Evolutionary conservation across 2,797 vertebrate genomes (phyloP), one percentile per base, ranked within the genome.

Genomic region (Euthynnus affinis): DNA sequence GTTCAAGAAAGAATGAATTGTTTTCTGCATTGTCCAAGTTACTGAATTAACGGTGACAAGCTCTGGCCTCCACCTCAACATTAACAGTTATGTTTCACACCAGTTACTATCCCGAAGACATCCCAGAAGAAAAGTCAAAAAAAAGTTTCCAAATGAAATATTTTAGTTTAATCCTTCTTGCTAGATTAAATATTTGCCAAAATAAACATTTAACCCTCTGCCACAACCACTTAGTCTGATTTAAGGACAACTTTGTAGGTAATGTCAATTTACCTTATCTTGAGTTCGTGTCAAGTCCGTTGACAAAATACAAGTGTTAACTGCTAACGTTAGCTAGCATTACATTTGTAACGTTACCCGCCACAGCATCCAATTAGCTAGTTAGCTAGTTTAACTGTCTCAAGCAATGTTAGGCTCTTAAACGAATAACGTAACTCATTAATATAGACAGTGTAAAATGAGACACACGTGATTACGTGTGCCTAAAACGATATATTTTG

Each of bases 61-160:
- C 0, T 37, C 0, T 0, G 3, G 64, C 34, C 17, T n/a, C 8
- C 6, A 22, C 4, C 4, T 22, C 18, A 23, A 18, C 6, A 6
- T 20, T 18, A 5, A 46, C 14, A n/a, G 14, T 14, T 44, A n/a
- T n/a, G n/a, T n/a, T n/a, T n/a, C n/a, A n/a, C n/a, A n/a, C n/a
- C n/a, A 14, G 10, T 37, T 37, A 37, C 37, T 10, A 9, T 37
- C 37, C 37, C 3, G 37, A n/a, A n/a, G n/a, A n/a, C n/a, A n/a
- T n/a, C 3, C n/a, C 46, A 49, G 40, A 37, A 37, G 34, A 40
- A 10, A 40, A 40, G 12, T 12, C 9, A 40, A 1, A 23, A 27
- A 48, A 27, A 22, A 12, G 17, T 14, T 65, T 10, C 9, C 5
- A 40, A 53, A 6, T 2, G 34, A 55, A 5, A 46, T 2, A 44